phyloP scores from a whole-genome alignment of 2,888 invertebrate genomes.

The Mimas tiliae region DNA sequence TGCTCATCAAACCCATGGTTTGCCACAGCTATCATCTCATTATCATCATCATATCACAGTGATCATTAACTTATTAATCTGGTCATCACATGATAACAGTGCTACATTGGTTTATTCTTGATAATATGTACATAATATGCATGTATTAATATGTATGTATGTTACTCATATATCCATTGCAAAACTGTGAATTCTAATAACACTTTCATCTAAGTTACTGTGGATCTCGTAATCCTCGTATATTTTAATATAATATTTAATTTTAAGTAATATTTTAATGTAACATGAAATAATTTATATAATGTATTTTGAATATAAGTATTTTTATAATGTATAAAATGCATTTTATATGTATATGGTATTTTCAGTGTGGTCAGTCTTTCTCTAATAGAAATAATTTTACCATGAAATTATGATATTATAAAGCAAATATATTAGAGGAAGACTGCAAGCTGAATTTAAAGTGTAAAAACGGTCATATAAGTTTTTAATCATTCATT shows the following conservation, averaged over 20 bases:
- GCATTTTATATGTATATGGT: neutral
- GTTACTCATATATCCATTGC: neutral
- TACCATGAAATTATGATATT: neutral
- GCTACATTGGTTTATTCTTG: constrained; percentile 6
- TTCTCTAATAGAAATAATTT: neutral
- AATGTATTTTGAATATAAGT: neutral
- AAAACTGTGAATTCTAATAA: neutral
- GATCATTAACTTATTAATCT: constrained; percentile 1
- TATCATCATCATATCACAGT: no score
- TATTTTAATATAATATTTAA: neutral
- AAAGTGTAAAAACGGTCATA: constrained; percentile 12
- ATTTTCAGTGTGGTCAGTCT: neutral
- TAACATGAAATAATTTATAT: neutral
- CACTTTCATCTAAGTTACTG: neutral
- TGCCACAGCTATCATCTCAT: neutral
- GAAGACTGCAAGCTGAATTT: neutral
- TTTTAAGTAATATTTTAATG: neutral
- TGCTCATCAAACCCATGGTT: neutral
- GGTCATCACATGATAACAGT: neutral
- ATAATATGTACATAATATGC: constrained; percentile 6
- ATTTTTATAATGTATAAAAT: neutral
- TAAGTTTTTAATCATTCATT: constrained; percentile 31
- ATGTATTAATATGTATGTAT: neutral
- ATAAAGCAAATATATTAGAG: neutral
- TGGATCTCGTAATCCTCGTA: neutral